Percentiles rank a stretch among this genome's conserved stretches.
These are phyloP conservation scores for Festucalex cinctus DNA, from an alignment of 2,113 vertebrate species.

Conservation along the genomic window DNA sequence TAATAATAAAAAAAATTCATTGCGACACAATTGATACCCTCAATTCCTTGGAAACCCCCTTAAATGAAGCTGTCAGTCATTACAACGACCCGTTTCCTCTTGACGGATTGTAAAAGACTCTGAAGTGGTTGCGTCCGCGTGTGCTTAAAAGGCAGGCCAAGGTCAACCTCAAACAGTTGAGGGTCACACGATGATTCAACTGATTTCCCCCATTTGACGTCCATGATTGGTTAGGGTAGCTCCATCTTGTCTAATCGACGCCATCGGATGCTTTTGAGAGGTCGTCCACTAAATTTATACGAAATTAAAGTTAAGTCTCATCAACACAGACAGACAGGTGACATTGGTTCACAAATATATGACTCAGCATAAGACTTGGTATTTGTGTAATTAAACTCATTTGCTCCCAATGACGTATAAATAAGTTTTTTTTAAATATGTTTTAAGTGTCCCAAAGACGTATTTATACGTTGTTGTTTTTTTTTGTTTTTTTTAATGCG, in stretches of 20 bases:
- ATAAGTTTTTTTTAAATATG: too few relatives aligned
- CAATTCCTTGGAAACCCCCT: constrained; percentile 30
- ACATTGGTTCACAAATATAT: background rate
- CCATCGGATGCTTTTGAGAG: background rate
- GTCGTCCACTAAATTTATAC: background rate
- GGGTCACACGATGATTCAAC: constrained; percentile 23
- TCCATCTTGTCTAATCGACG: constrained; percentile 15
- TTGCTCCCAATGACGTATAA: too few relatives aligned
- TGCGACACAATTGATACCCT: constrained; percentile 14
- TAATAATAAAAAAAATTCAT: background rate
- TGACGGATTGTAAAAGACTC: constrained; percentile 29
- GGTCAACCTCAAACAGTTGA: constrained; percentile 39
- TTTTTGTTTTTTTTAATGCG: too few relatives aligned
- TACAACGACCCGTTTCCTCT: constrained; percentile 28
- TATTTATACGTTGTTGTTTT: too few relatives aligned
- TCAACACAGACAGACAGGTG: background rate
- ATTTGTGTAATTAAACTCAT: too few relatives aligned
- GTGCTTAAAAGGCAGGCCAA: constrained; percentile 29
- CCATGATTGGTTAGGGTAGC: constrained; percentile 20
- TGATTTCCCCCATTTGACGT: constrained; percentile 32
- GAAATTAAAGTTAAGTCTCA: background rate
- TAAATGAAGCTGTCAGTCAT: constrained; percentile 37
- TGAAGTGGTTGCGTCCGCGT: constrained; percentile 38
- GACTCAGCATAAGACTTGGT: too few relatives aligned
- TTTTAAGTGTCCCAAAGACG: too few relatives aligned